These are phyloP conservation scores for Gymnarchus niloticus DNA, from an alignment of 2,113 vertebrate species.

Conservation along the genomic window DNA sequence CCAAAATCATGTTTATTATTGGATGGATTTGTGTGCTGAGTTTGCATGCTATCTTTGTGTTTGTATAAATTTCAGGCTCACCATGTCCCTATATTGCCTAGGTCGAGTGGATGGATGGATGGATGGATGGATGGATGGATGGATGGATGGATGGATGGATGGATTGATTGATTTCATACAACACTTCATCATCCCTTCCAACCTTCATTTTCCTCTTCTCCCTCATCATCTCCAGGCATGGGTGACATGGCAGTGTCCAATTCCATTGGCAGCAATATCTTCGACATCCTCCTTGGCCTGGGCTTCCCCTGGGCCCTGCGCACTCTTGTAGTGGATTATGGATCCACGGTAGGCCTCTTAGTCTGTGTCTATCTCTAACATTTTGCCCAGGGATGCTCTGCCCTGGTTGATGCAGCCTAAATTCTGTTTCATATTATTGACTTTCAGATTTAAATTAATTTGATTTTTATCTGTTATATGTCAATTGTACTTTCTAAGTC, in stretches of 20 bases:
- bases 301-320: constrained; percentile 70
- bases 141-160: too few relatives aligned
- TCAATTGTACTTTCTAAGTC: neutral
- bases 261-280: constrained; percentile 73
- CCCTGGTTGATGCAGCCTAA: too few relatives aligned
- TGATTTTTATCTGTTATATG: neutral
- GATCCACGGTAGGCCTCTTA: constrained; percentile 51
- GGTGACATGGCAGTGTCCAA: constrained; percentile 75
- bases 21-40: neutral
- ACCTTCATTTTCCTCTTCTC: neutral
- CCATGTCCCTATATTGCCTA: neutral
- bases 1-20: too few relatives aligned
- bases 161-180: neutral
- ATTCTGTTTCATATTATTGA: neutral
- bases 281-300: constrained; percentile 70
- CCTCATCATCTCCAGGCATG: constrained; percentile 52
- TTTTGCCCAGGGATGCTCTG: neutral
- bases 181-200: neutral
- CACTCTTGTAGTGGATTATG: constrained; percentile 64
- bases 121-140: too few relatives aligned
- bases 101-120: neutral
- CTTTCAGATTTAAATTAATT: neutral
- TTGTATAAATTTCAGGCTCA: neutral
- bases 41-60: neutral
- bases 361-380: neutral